These are phyloP conservation scores for Copidosoma floridanum DNA, from an alignment of 1,140 invertebrate genomes.

Conservation along the genomic window DNA sequence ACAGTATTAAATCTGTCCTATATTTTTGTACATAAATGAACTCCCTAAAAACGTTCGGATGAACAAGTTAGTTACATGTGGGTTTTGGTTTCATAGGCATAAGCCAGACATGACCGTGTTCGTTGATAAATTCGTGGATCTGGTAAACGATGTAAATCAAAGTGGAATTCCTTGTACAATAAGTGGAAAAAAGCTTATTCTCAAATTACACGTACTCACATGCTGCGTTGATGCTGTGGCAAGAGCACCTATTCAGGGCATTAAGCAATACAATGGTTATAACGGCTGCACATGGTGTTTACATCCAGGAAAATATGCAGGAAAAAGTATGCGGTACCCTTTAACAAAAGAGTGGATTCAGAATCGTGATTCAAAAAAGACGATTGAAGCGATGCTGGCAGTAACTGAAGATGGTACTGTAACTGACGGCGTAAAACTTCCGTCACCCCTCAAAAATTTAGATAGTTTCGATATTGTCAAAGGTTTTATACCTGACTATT, in stretches of 20 bases:
- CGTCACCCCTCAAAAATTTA: conserved; percentile 12
- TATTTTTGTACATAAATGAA: conserved; percentile 12
- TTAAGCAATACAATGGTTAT: conserved; percentile 9
- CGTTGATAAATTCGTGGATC: conserved; percentile 4
- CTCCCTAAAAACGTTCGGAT: conserved; percentile 1
- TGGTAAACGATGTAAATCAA: conserved; percentile 1
- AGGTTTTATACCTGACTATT: conserved; percentile 20
- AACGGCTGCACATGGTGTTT: conserved; percentile 13
- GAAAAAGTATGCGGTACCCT: conserved; percentile 2
- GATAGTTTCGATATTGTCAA: conserved; percentile 14
- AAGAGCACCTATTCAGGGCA: not conserved
- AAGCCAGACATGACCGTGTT: conserved; percentile 14
- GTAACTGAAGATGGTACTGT: not conserved
- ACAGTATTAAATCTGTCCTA: not conserved
- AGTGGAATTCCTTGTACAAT: not conserved
- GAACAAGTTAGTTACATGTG: not conserved
- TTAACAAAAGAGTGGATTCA: not conserved
- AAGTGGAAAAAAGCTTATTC: not conserved
- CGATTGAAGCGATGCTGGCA: not conserved
- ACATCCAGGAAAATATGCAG: not conserved
- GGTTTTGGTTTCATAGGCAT: conserved; percentile 11
- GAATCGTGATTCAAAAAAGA: not conserved
- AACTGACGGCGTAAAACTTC: conserved; percentile 1
- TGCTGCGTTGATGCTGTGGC: not conserved
- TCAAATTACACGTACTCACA: not conserved